These are phyloP conservation scores for Megamerina dolium DNA, from an alignment of 2,888 invertebrate genomes.

Conservation along the genomic window DNA sequence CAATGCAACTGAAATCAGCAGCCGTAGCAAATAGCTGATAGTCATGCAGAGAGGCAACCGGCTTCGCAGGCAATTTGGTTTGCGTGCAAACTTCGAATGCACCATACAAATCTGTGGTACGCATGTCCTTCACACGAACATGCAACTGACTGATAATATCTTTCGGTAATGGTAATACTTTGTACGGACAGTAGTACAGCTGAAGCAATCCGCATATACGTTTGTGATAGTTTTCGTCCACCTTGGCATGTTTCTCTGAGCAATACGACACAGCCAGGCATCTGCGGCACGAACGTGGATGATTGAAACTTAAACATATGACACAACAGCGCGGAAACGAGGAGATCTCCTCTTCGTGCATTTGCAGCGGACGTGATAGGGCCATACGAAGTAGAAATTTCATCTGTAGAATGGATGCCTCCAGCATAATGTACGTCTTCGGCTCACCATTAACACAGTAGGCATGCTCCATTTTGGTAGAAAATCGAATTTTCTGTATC, in stretches of 20 bases:
- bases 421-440: slow-evolving; percentile 22
- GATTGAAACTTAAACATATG: slow-evolving; percentile 28
- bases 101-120: slow-evolving; percentile 23
- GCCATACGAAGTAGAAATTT: slow-evolving; percentile 25
- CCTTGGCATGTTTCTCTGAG: slow-evolving; percentile 24
- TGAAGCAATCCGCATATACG: slow-evolving; percentile 28
- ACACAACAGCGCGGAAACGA: slow-evolving; percentile 34
- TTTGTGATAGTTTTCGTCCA: slow-evolving; percentile 24
- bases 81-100: slow-evolving; percentile 23
- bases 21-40: slow-evolving; percentile 31
- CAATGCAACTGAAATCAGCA: slow-evolving; percentile 37
- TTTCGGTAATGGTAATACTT: slow-evolving; percentile 14
- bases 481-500: slow-evolving; percentile 21
- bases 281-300: slow-evolving; percentile 20
- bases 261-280: slow-evolving; percentile 36
- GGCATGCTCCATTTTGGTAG: slow-evolving; percentile 25
- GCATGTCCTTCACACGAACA: slow-evolving; percentile 14
- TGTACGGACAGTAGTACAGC: slow-evolving; percentile 32
- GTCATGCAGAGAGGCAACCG: slow-evolving; percentile 19
- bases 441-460: slow-evolving; percentile 25
- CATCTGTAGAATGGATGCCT: slow-evolving; percentile 25
- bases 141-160: too few species aligned
- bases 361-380: slow-evolving; percentile 25
- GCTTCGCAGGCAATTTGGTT: slow-evolving; percentile 18
- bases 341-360: slow-evolving; percentile 33